A percentile compares a stretch with the other conserved stretches of the same genome.
Evolutionary conservation across 2,797 vertebrate genomes (phyloP).

Genomic region (Anabas testudineus): DNA sequence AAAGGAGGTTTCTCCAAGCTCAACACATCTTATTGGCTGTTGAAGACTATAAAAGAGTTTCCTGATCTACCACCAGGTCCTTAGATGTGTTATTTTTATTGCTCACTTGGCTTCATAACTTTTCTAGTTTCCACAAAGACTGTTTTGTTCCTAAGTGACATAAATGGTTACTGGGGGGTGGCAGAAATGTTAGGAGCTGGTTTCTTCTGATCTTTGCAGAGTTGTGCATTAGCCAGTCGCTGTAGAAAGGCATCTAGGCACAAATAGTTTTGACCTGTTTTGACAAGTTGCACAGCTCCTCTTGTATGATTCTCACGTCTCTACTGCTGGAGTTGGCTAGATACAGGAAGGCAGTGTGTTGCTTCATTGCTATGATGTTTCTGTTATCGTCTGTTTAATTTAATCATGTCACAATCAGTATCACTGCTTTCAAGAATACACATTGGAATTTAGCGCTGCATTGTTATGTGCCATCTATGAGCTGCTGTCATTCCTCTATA

Average conservation of each 20-base stretch:
- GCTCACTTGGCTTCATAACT: neutral
- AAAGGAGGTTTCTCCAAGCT: neutral
- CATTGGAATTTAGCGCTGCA: neutral
- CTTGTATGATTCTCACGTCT: neutral
- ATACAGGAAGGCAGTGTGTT: neutral
- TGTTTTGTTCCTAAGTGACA: slow-evolving; percentile 25
- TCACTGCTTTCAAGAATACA: slow-evolving; percentile 20
- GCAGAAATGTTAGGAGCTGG: slow-evolving; percentile 16
- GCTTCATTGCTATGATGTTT: slow-evolving; percentile 11
- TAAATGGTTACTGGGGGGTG: neutral
- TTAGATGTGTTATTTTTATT: slow-evolving; percentile 16
- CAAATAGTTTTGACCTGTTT: neutral
- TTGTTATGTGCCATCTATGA: slow-evolving; percentile 27
- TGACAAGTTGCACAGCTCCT: neutral
- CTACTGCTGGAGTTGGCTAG: neutral
- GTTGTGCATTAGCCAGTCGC: slow-evolving; percentile 2
- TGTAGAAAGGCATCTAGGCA: slow-evolving; percentile 1
- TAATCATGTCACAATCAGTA: neutral
- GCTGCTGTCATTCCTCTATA: slow-evolving; percentile 28
- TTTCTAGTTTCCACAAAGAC: slow-evolving; percentile 25
- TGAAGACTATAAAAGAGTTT: neutral
- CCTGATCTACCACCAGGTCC: neutral
- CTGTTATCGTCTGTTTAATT: neutral
- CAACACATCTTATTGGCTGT: neutral
- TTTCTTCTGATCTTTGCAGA: slow-evolving; percentile 8